Evolutionary conservation across 2,113 vertebrate species (phyloP).

Genomic region (Tricholaema leucomelas): DNA sequence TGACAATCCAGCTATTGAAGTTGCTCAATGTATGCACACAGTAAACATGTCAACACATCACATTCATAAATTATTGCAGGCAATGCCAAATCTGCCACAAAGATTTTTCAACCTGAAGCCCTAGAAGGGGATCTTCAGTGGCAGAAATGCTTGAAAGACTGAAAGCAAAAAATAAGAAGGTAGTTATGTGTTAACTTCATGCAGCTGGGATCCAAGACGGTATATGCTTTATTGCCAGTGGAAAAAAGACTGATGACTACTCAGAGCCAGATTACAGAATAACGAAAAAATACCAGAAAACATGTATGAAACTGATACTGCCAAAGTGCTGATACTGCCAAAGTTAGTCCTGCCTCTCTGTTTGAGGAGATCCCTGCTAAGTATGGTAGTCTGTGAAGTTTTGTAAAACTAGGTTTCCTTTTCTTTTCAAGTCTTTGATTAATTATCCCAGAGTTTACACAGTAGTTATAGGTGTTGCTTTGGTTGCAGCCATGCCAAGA

Average conservation of each 20-base stretch:
- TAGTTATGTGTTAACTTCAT: not conserved
- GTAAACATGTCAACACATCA: slow-evolving; percentile 52
- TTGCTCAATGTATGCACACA: slow-evolving; percentile 40
- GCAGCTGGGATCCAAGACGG: not conserved
- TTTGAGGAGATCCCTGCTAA: not conserved
- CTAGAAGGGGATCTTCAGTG: slow-evolving; percentile 22
- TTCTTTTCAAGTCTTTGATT: not conserved
- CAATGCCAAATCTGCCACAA: slow-evolving; percentile 47
- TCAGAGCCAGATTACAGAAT: not conserved
- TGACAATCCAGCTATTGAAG: slow-evolving; percentile 53
- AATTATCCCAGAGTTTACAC: not conserved
- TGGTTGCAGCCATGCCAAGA: not conserved
- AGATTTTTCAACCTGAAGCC: slow-evolving; percentile 23
- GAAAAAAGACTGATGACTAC: not conserved
- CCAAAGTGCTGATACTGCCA: not conserved
- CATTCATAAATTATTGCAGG: slow-evolving; percentile 59
- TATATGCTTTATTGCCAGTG: not conserved
- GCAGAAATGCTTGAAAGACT: slow-evolving; percentile 47
- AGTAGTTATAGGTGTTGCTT: not conserved
- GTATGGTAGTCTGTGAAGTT: not conserved
- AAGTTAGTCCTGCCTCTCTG: not conserved
- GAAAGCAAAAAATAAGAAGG: not conserved
- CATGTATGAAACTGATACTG: not conserved
- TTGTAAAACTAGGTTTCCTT: not conserved
- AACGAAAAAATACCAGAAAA: not conserved